phyloP scores from a whole-genome alignment of 2,888 invertebrate species.

The Parascotia fuliginaria region DNA sequence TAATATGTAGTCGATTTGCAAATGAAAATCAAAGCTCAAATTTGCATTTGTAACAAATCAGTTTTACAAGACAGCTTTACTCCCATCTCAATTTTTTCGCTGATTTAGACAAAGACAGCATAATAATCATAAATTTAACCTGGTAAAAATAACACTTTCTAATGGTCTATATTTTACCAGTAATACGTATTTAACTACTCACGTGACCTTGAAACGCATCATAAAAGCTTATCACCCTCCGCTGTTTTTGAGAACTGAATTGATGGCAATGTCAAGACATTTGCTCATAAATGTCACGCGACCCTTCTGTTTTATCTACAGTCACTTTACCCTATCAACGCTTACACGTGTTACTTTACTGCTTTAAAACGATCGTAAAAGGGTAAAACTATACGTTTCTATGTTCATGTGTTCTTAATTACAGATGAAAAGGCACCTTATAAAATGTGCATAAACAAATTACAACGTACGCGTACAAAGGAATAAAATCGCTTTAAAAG shows the following conservation, averaged over 20 bases:
- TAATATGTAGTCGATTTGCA: too few species aligned
- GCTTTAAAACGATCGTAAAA: conserved; percentile 16
- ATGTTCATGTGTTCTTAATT: conserved; percentile 16
- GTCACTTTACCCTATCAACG: conserved; percentile 13
- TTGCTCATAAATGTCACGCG: conserved; percentile 13
- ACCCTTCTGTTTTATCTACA: conserved; percentile 15
- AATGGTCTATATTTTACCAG: neutral
- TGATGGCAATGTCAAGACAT: conserved; percentile 11
- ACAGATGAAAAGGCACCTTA: conserved; percentile 17
- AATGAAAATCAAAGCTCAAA: too few species aligned
- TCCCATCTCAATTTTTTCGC: too few species aligned
- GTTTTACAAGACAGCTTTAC: too few species aligned
- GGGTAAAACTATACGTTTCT: conserved; percentile 9
- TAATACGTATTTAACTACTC: neutral
- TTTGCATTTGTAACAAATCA: too few species aligned
- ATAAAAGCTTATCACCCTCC: neutral
- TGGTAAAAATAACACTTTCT: neutral
- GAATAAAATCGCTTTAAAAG: conserved; percentile 7
- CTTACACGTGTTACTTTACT: conserved; percentile 13
- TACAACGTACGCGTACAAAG: conserved; percentile 13
- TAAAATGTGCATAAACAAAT: conserved; percentile 13
- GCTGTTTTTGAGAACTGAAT: conserved; percentile 1
- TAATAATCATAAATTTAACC: neutral
- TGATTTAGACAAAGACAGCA: neutral
- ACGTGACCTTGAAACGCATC: neutral